Evolutionary conservation across 2,113 vertebrate genomes (phyloP).

Genomic region (Notothenia rossii): DNA sequence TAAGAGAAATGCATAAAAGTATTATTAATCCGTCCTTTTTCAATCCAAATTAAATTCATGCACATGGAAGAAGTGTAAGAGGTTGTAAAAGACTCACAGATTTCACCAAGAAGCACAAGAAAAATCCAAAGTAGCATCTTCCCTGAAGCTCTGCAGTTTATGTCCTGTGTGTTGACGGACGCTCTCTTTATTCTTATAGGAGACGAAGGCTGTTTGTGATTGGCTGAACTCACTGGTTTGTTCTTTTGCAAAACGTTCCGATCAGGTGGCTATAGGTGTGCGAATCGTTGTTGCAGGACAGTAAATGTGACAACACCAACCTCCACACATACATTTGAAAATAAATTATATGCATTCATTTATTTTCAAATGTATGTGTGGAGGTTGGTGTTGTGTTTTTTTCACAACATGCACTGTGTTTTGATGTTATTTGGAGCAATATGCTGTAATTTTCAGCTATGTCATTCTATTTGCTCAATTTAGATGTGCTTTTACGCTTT

Average conservation of each 20-base stretch:
- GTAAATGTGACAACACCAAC: neutral
- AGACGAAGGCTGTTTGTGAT: slow-evolving; percentile 49
- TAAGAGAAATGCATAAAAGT: neutral
- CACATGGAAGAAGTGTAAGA: neutral
- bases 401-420: neutral
- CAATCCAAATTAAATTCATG: neutral
- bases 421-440: neutral
- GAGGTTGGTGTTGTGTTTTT: neutral
- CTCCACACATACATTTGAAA: too few relatives aligned
- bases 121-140: slow-evolving; percentile 35
- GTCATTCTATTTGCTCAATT: neutral
- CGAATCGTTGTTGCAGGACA: too few relatives aligned
- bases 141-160: slow-evolving; percentile 32
- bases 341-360: neutral
- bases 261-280: slow-evolving; percentile 6
- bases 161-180: neutral
- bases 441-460: neutral
- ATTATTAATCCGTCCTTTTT: neutral
- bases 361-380: neutral
- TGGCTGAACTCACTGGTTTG: slow-evolving; percentile 47
- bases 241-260: neutral
- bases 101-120: slow-evolving; percentile 32
- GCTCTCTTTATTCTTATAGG: slow-evolving; percentile 32
- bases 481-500: neutral
- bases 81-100: slow-evolving; percentile 49